Evolutionary conservation across 2,797 vertebrate species (phyloP), one percentile per base, ranked within the genome.

Genomic region (Hyperoplus lanceolatus): DNA sequence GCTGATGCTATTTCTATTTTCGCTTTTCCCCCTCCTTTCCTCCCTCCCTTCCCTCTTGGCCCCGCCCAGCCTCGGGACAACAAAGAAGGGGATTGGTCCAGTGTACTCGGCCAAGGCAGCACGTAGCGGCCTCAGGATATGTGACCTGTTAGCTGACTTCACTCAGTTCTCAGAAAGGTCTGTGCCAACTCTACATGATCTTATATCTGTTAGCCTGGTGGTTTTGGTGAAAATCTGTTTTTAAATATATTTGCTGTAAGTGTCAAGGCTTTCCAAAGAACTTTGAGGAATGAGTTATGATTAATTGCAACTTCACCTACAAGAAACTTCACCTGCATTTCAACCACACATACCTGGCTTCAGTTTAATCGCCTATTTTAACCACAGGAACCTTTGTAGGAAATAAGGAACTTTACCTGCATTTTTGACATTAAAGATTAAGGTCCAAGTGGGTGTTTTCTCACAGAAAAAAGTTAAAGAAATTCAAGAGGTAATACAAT

Each of bases 31-130:
- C 18, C 3, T 8, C 9, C 46, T 21, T 21, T 9, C 12, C n/a
- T 56, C 9, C 46, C 36, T 21, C 12, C 12, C 15, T 56, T 49
- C 43, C 63, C 41, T 73, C 48, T 77, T 10, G 50, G 11, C 87
- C 82, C 83, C 70, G 85, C 60, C 15, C 93, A 99, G 98, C 93
- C 95, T 99, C 88, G 98, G 98, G 80, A 99, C 98, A 54, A 99
- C 98, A 8, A 99, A 99, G 92, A 99, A 99, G 90, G 98, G 98
- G 64, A 99, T 99, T 38, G 98, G 98, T 46, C 98, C 98, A 0
- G 98, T 99, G 18, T 99, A 99, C 93, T 99, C 98, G 2, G 97
- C 98, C 63, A 99, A 99, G 93, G 98, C 98, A 51, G 96, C 97
- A 51, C 97, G 98, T 68, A 98, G 96, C 72, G 98, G 98, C 70